Conservation (phyloP, 1,140 invertebrate genomes). For the Watersipora subatra region DNA sequence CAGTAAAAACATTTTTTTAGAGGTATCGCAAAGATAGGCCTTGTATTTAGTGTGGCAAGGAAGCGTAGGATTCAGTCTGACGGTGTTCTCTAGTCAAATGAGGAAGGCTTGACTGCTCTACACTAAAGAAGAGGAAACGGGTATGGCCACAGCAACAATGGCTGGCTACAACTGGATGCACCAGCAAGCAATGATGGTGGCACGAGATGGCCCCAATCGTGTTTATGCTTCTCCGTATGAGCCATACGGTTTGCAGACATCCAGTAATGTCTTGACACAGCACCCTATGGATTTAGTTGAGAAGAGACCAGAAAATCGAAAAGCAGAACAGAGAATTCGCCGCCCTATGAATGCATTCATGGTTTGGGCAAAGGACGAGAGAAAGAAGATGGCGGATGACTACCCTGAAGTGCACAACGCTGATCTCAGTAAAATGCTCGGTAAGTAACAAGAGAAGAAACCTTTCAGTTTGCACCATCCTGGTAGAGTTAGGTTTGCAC, state of each 20-base stretch:
- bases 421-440: conserved; percentile 96
- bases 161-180: too few relatives aligned
- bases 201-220: background rate
- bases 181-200: background rate
- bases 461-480: too few relatives aligned
- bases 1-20: too few relatives aligned
- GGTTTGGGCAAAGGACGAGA: conserved; percentile 57
- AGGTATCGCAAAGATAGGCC: too few relatives aligned
- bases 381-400: conserved; percentile 88
- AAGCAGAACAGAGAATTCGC: conserved; percentile 19
- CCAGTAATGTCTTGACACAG: background rate
- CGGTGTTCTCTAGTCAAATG: background rate
- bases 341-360: conserved; percentile 41
- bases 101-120: too few relatives aligned
- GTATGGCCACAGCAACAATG: background rate
- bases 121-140: too few relatives aligned
- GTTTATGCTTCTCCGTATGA: background rate
- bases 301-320: background rate
- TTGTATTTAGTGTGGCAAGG: too few relatives aligned
- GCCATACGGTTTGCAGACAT: background rate
- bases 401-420: conserved; percentile 99
- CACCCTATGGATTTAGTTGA: background rate
- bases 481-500: too few relatives aligned
- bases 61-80: too few relatives aligned
- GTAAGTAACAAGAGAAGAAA: too few relatives aligned